phyloP scores from a whole-genome alignment of 2,113 vertebrate genomes.

The Ptychochromis oligacanthus region DNA sequence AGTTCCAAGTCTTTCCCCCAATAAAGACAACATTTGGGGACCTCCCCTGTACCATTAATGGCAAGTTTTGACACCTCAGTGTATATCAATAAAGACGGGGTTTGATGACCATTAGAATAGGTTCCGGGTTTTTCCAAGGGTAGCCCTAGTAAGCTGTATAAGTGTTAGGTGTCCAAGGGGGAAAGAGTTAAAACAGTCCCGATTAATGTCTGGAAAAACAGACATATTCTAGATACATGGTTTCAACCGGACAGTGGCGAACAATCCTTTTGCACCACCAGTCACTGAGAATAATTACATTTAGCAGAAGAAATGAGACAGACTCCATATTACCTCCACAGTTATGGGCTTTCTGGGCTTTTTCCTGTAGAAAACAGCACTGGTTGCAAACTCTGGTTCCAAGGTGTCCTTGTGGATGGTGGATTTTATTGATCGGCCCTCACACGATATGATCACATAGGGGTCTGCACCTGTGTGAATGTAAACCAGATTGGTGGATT shows the following conservation, averaged over 20 bases:
- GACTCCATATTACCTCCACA: slow-evolving; percentile 83
- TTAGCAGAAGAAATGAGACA: not conserved
- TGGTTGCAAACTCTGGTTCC: slow-evolving; percentile 82
- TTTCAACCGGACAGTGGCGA: not conserved
- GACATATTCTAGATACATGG: not conserved
- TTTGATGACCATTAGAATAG: no score
- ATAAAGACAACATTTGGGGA: no score
- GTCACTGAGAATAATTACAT: not conserved
- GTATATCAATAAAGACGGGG: no score
- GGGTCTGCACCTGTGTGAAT: slow-evolving; percentile 85
- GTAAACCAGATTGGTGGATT: not conserved
- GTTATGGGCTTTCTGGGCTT: slow-evolving; percentile 83
- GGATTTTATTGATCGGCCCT: slow-evolving; percentile 80
- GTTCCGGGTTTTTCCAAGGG: no score
- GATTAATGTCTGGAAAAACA: not conserved
- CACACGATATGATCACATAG: slow-evolving; percentile 89
- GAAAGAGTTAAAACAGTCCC: not conserved
- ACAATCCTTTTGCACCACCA: not conserved
- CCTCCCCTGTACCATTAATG: no score
- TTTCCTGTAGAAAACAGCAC: slow-evolving; percentile 91
- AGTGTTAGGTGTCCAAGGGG: no score
- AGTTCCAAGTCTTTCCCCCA: no score
- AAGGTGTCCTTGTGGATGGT: slow-evolving; percentile 77
- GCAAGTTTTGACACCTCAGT: no score
- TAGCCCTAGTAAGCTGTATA: no score